Evolutionary conservation across 1,140 invertebrate genomes (phyloP).

Genomic region (Atta colombica): DNA sequence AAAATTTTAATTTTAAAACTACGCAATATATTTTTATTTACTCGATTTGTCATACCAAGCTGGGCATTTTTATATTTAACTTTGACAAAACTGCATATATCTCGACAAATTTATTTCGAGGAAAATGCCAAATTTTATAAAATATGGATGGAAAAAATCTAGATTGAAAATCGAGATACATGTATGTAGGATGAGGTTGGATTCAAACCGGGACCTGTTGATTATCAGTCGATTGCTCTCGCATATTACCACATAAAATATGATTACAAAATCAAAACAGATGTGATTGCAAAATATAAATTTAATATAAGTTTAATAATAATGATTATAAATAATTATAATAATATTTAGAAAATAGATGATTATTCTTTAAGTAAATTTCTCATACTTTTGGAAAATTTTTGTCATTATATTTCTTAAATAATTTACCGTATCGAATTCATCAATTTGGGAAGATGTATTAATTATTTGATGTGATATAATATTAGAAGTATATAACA

Average conservation of each 20-base stretch:
- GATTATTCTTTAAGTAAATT: neutral
- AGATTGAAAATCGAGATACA: too few relatives aligned
- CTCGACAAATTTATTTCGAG: neutral
- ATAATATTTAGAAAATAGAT: neutral
- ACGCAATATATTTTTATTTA: neutral
- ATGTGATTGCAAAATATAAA: neutral
- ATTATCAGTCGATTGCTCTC: too few relatives aligned
- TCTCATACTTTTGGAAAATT: neutral
- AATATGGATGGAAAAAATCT: too few relatives aligned
- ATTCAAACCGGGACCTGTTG: too few relatives aligned
- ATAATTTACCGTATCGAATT: too few relatives aligned
- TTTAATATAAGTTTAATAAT: too few relatives aligned
- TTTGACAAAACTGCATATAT: neutral
- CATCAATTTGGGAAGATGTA: too few relatives aligned
- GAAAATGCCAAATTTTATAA: neutral
- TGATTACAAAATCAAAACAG: neutral
- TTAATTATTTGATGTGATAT: too few relatives aligned
- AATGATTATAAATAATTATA: too few relatives aligned
- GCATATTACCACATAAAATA: neutral
- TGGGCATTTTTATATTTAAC: neutral
- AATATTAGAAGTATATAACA: too few relatives aligned
- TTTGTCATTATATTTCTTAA: too few relatives aligned
- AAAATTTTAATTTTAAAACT: neutral
- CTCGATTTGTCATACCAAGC: neutral
- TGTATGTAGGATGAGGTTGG: too few relatives aligned